Percentiles rank a stretch among this genome's conserved stretches.
Evolutionary conservation across 2,113 vertebrate species (phyloP).

Genomic region (Plestiodon gilberti): DNA sequence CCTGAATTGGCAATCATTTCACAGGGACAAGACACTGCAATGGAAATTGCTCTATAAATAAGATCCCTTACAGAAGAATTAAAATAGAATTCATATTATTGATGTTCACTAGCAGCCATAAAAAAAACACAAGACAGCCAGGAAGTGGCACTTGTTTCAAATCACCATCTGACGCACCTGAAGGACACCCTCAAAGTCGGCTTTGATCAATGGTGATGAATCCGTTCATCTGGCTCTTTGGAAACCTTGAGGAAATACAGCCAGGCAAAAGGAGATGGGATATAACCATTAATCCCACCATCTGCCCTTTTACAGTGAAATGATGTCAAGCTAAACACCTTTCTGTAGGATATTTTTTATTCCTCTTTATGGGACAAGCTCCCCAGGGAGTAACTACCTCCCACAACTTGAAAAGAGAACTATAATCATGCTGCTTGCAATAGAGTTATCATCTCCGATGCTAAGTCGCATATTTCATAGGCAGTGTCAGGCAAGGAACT

Average conservation of each 20-base stretch:
- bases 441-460: background rate
- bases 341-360: background rate
- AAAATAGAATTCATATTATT: conserved; percentile 83
- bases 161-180: conserved; percentile 65
- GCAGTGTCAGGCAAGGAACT: background rate
- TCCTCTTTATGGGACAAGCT: background rate
- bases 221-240: conserved; percentile 48
- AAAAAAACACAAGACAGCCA: conserved; percentile 67
- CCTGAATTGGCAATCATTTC: conserved; percentile 81
- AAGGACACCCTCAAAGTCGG: conserved; percentile 76
- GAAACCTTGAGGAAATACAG: conserved; percentile 71
- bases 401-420: background rate
- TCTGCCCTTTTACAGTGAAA: background rate
- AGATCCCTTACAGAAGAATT: conserved; percentile 81
- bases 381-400: background rate
- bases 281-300: conserved; percentile 39
- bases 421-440: background rate
- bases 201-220: conserved; percentile 69
- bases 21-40: conserved; percentile 78
- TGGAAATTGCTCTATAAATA: conserved; percentile 84
- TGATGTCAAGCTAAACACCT: conserved; percentile 23
- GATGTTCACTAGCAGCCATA: conserved; percentile 73
- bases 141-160: conserved; percentile 74
- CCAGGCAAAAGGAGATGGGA: conserved; percentile 50
- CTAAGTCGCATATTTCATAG: background rate